phyloP scores from a whole-genome alignment of 1,140 invertebrate species.

The Cyrtorhinus lividipennis region DNA sequence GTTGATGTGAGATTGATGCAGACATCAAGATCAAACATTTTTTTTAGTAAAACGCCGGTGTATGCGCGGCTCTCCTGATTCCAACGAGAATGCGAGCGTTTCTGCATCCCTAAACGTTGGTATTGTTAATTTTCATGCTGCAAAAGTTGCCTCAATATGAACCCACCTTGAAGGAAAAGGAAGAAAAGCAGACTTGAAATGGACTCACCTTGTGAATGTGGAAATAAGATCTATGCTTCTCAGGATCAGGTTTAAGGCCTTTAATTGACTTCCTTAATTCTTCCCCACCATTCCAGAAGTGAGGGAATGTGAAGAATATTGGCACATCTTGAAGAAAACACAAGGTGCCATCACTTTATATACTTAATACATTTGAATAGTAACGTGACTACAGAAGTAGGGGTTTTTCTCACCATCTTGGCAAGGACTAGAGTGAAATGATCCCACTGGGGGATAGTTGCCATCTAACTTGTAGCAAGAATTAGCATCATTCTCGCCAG shows the following conservation, averaged over 20 bases:
- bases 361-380: not conserved
- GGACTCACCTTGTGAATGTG: constrained; percentile 17
- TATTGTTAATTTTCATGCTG: no score
- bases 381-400: not conserved
- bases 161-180: no score
- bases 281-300: constrained; percentile 12
- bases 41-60: no score
- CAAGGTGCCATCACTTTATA: not conserved
- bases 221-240: constrained; percentile 14
- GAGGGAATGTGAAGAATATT: constrained; percentile 17
- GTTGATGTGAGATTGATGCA: no score
- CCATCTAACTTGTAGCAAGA: constrained; percentile 8
- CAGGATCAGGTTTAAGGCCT: constrained; percentile 13
- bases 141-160: no score
- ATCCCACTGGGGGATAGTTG: constrained; percentile 10
- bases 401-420: constrained; percentile 11
- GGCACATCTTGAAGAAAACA: constrained; percentile 12
- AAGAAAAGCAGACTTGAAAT: no score
- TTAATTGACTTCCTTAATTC: constrained; percentile 4
- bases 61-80: no score
- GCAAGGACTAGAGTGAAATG: constrained; percentile 13
- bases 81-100: no score
- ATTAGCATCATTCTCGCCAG: not conserved
- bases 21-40: no score
- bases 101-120: no score